phyloP scores from a whole-genome alignment of 2,888 invertebrate species.

The Noctuana brunneofusca region DNA sequence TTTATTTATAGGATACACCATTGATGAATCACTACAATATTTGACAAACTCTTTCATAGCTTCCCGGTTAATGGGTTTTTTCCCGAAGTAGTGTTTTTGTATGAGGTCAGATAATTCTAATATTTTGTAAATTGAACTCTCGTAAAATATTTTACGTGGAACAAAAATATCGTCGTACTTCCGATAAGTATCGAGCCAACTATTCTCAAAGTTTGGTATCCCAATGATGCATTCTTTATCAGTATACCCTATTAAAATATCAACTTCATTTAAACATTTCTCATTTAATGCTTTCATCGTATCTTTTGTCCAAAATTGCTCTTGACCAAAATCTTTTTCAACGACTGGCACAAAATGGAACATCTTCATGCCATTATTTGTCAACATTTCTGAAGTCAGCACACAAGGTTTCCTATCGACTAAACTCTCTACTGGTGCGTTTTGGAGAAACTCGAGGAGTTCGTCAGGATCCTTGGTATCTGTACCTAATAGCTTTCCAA shows the following conservation, averaged over 20 bases:
- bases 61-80: not conserved
- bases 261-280: conserved; percentile 49
- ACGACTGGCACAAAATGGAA: conserved; percentile 55
- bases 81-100: conserved; percentile 24
- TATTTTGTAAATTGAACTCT: conserved; percentile 40
- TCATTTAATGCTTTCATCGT: conserved; percentile 56
- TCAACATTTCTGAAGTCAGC: conserved; percentile 47
- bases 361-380: conserved; percentile 47
- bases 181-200: conserved; percentile 41
- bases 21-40: not conserved
- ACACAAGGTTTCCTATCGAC: conserved; percentile 45
- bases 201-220: conserved; percentile 38
- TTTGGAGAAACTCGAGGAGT: conserved; percentile 48
- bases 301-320: conserved; percentile 51
- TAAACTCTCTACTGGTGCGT: conserved; percentile 43
- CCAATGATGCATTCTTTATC: conserved; percentile 37
- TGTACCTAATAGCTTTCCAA: conserved; percentile 52
- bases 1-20: conserved; percentile 38
- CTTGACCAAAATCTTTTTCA: conserved; percentile 54
- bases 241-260: conserved; percentile 6
- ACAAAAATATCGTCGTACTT: conserved; percentile 51
- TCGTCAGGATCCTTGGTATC: conserved; percentile 46
- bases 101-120: conserved; percentile 44
- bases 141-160: conserved; percentile 49
- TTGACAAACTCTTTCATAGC: conserved; percentile 14